Base-by-base conservation (phyloP, 2,113 vertebrate genomes). In the Sarotherodon lohbergeri region DNA sequence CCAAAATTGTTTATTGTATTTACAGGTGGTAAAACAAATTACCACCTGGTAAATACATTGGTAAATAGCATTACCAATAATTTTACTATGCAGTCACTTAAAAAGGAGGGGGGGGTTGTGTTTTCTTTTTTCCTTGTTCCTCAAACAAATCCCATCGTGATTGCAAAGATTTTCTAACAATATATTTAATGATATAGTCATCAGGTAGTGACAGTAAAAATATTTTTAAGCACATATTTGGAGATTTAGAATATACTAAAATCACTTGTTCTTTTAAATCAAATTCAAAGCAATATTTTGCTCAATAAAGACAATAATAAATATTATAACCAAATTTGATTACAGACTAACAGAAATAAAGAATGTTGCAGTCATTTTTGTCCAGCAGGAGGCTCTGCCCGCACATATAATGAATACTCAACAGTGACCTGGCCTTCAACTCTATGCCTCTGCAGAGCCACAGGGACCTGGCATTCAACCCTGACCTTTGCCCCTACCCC, bases 381-480 rank as follows among this genome's bases (percentile, higher is more conserved):
- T 73, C 85, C 89, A 61, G 66, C 27, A 86, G 85, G 89, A 43
- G 68, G 56, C 34, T 19, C 48, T 81, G 63, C 48, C 11, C 24
- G 12, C 24, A 79, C 29, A 57, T 39, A 19, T 39, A 68, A 50
- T 6, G 41, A 39, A 61, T 73, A 73, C 50, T 81, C 14, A 11
- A 4, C 50, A 61, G 29, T 84, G 89, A 89, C 89, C 80, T 41
- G 79, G 83, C 90, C 91, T 90, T 92, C 84, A 91, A 88, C 82
- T 52, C 85, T n/a, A 2, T 52, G 43, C 66, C 86, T 86, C 56
- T 14, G 17, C 48, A 78, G 9, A 52, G 86, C 83, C 73, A 86
- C 41, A 39, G 57, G 7, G n/a, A 93, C 94, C 93, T 61, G 83
- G 89, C 90, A 93, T 95, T 95, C 93, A 95, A 94, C 94, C 86